phyloP scores from a whole-genome alignment of 2,888 invertebrate species.

The Xanthia icteritia region DNA sequence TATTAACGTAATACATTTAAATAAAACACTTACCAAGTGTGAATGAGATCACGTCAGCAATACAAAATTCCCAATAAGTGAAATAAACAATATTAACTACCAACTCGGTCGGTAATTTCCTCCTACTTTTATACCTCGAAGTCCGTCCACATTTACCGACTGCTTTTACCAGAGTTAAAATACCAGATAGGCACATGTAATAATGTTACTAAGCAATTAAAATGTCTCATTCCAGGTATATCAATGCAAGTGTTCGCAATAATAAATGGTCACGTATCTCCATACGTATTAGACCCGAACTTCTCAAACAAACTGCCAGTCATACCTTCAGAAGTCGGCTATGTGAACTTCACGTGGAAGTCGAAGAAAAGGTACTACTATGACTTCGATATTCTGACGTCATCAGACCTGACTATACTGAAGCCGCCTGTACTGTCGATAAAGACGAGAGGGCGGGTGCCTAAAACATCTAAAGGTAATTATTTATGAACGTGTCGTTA shows the following conservation, averaged over 20 bases:
- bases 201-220: background rate
- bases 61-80: background rate
- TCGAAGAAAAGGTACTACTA: constrained; percentile 96
- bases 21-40: background rate
- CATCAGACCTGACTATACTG: constrained; percentile 95
- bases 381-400: constrained; percentile 96
- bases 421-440: constrained; percentile 97
- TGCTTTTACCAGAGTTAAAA: background rate
- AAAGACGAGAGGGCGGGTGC: constrained; percentile 95
- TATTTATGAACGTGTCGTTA: background rate
- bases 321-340: constrained; percentile 97
- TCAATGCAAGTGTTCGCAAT: constrained; percentile 97
- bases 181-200: background rate
- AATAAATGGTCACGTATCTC: constrained; percentile 95
- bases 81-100: background rate
- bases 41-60: constrained; percentile 12
- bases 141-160: background rate
- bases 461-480: constrained; percentile 95
- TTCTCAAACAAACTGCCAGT: constrained; percentile 97
- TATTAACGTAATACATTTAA: background rate
- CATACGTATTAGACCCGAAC: constrained; percentile 96
- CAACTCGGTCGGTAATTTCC: background rate
- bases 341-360: constrained; percentile 97
- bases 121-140: background rate
- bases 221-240: constrained; percentile 90